Conservation (phyloP, 2,113 vertebrate genomes). For the Solea senegalensis region DNA sequence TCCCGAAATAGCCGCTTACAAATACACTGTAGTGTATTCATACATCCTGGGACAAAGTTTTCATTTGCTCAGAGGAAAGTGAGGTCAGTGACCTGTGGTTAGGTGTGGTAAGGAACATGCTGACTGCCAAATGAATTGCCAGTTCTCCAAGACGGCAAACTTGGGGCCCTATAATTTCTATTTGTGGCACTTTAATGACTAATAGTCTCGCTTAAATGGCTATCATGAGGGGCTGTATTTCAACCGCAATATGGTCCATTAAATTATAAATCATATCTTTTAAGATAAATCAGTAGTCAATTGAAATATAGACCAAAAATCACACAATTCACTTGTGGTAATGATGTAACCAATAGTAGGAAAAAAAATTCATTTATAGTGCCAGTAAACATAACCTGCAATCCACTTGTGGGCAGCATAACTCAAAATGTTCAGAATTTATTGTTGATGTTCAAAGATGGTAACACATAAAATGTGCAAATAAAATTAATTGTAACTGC, state of each 20-base stretch:
- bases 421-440: too few species aligned
- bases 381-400: not conserved
- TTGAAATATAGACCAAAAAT: not conserved
- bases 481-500: not conserved
- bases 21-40: not conserved
- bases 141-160: slow-evolving; percentile 5
- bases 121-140: slow-evolving; percentile 30
- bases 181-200: slow-evolving; percentile 23
- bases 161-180: slow-evolving; percentile 13
- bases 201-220: slow-evolving; percentile 22
- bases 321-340: not conserved
- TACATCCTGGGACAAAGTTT: slow-evolving; percentile 21
- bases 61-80: slow-evolving; percentile 45
- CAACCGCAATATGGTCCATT: slow-evolving; percentile 8
- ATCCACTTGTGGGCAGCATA: too few species aligned
- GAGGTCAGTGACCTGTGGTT: slow-evolving; percentile 38
- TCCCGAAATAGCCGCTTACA: slow-evolving; percentile 1
- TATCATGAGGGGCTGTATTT: slow-evolving; percentile 17
- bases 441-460: not conserved
- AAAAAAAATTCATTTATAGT: not conserved
- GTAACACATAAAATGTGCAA: not conserved
- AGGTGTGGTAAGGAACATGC: slow-evolving; percentile 25
- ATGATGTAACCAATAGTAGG: not conserved
- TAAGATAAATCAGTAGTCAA: not conserved
- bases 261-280: not conserved